Evolutionary conservation across 2,888 invertebrate genomes (phyloP).

Genomic region (Meteorus cinctellus): DNA sequence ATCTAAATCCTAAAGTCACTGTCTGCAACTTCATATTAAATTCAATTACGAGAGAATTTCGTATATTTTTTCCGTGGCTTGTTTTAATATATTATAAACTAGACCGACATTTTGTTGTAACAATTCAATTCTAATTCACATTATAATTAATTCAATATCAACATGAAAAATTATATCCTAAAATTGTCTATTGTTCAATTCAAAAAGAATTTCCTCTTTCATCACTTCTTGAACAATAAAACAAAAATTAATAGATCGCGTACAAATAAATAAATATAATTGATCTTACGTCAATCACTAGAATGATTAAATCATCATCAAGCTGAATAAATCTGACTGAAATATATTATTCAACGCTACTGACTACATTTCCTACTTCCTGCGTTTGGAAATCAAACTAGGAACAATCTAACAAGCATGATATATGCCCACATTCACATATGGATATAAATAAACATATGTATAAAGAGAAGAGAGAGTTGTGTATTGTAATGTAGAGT

Average conservation of each 20-base stretch:
- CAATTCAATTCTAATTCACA: no score
- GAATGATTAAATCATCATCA: constrained; percentile 6
- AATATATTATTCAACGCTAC: not conserved
- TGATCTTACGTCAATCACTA: no score
- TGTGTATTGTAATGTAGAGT: constrained; percentile 69
- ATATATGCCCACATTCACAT: constrained; percentile 6
- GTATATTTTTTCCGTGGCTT: not conserved
- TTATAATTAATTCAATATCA: no score
- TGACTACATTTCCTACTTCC: not conserved
- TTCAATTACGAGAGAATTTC: not conserved
- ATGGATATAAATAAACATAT: constrained; percentile 41
- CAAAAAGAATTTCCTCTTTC: no score
- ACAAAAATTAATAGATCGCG: no score
- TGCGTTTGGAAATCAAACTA: constrained; percentile 4
- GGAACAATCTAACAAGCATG: not conserved
- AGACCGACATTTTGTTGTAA: no score
- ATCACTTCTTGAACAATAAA: no score
- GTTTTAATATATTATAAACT: no score
- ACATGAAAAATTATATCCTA: no score
- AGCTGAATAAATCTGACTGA: not conserved
- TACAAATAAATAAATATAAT: no score
- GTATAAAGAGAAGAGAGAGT: constrained; percentile 42
- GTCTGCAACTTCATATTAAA: not conserved
- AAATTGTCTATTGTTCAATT: no score
- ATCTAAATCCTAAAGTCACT: not conserved